These are phyloP conservation scores for Potorous gilbertii DNA, from an alignment of 2,797 vertebrate species.

Conservation along the genomic window DNA sequence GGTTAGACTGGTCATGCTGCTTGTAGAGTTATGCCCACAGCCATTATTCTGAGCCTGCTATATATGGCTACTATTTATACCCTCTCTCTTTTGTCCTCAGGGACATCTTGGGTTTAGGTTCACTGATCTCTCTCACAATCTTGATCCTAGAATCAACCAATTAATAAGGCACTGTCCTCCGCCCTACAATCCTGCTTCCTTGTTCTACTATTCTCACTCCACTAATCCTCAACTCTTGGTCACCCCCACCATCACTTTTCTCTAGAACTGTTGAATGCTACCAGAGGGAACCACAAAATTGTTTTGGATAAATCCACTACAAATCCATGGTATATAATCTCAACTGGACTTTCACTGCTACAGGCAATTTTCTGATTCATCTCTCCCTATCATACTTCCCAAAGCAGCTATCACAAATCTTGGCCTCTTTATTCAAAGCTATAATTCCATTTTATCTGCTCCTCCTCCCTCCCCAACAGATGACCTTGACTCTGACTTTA, in stretches of 20 bases:
- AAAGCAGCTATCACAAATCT: not conserved
- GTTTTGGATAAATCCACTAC: not conserved
- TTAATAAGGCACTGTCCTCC: not conserved
- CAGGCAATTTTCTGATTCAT: not conserved
- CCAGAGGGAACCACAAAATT: not conserved
- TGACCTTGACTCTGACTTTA: not conserved
- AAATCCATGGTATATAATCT: not conserved
- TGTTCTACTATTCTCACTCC: not conserved
- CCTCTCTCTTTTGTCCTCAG: not conserved
- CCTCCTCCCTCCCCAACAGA: not conserved
- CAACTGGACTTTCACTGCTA: not conserved
- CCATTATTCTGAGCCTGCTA: not conserved
- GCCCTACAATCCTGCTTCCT: not conserved
- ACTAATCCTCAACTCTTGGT: not conserved
- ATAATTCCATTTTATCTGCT: not conserved
- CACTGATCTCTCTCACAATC: not conserved
- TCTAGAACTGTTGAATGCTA: not conserved
- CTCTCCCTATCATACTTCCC: not conserved
- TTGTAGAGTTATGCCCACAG: not conserved
- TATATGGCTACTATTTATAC: not conserved
- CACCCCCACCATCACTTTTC: not conserved
- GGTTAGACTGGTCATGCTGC: too few species aligned
- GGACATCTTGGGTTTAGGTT: not conserved
- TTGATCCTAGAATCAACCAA: not conserved
- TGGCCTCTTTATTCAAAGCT: not conserved